phyloP scores from a whole-genome alignment of 2,888 invertebrate species.

The Nyleta sp. region DNA sequence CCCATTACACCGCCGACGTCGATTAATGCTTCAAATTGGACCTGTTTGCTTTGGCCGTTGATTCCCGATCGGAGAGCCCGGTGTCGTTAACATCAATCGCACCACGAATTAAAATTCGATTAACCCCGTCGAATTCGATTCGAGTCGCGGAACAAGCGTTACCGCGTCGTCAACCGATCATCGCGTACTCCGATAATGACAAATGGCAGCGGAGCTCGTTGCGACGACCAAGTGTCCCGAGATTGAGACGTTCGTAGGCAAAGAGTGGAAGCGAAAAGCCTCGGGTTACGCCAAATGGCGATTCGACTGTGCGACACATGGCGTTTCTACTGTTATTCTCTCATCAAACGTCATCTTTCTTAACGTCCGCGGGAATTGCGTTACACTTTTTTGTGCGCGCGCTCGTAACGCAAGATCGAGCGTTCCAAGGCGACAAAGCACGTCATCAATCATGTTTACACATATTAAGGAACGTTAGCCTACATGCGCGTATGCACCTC shows the following conservation, averaged over 20 bases:
- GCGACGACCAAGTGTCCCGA: neutral
- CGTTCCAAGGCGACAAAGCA: constrained; percentile 71
- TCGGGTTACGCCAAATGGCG: constrained; percentile 22
- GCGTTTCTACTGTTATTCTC: constrained; percentile 45
- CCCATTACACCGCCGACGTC: constrained; percentile 21
- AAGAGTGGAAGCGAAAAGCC: constrained; percentile 37
- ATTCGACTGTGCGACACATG: constrained; percentile 45
- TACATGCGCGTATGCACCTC: constrained; percentile 11
- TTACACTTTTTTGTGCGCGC: constrained; percentile 44
- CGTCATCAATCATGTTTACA: constrained; percentile 74
- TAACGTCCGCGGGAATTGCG: constrained; percentile 47
- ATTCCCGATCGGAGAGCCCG: too few species aligned
- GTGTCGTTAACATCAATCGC: too few species aligned
- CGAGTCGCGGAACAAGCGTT: too few species aligned
- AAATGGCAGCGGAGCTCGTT: constrained; percentile 34
- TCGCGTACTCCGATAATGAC: constrained; percentile 29
- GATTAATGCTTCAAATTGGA: constrained; percentile 25
- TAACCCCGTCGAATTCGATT: too few species aligned
- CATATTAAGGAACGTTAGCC: constrained; percentile 29
- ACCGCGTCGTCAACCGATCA: constrained; percentile 24
- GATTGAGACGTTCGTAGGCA: constrained; percentile 46
- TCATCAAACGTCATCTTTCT: constrained; percentile 50
- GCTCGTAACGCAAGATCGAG: constrained; percentile 57
- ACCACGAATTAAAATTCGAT: too few species aligned
- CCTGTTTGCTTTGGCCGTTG: constrained; percentile 5